Conservation (phyloP, 2,797 vertebrate genomes). For the Lemur catta region DNA sequence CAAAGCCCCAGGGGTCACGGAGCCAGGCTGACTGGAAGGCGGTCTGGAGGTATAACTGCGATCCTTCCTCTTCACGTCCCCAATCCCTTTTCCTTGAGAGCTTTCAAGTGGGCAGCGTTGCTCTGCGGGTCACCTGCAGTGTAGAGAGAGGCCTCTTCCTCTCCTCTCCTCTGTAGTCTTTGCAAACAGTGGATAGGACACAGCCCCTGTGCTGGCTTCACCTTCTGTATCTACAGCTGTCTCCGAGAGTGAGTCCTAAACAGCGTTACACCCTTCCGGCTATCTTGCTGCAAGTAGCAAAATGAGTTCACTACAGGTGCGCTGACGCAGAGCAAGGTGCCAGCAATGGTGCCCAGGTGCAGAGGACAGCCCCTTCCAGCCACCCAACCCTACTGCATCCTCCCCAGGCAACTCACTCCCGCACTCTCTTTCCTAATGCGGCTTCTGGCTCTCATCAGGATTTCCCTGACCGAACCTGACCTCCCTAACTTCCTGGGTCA, state of each 20-base stretch:
- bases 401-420: background rate
- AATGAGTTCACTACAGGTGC: background rate
- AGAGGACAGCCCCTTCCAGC: background rate
- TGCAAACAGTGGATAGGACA: rapidly evolving
- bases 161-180: background rate
- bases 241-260: background rate
- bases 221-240: background rate
- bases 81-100: too few species aligned
- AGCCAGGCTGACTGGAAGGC: background rate
- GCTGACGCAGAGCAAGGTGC: background rate
- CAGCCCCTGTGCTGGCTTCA: background rate
- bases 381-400: background rate
- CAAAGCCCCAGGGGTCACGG: background rate
- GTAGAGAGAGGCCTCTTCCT: background rate
- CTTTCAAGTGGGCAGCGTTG: rapidly evolving
- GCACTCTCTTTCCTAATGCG: background rate
- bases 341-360: too few species aligned
- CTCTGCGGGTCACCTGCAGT: background rate
- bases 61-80: background rate
- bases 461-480: background rate
- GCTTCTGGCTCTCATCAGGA: background rate
- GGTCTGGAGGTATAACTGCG: rapidly evolving
- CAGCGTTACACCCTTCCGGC: background rate
- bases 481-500: background rate
- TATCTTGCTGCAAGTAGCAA: background rate